phyloP scores from a whole-genome alignment of 2,113 vertebrate genomes.

The Dipodomys ordii region DNA sequence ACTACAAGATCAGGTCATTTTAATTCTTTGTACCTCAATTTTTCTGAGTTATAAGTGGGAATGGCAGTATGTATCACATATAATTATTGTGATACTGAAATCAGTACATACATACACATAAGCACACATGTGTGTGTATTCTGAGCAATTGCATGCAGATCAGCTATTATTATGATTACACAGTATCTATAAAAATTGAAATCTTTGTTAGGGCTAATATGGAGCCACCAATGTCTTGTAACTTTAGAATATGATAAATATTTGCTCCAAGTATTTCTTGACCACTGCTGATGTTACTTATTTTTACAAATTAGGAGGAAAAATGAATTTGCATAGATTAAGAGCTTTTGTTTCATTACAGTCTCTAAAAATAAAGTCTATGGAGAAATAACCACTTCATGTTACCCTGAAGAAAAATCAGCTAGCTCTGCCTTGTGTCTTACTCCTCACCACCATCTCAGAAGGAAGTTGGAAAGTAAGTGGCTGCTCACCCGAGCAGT shows the following conservation, averaged over 20 bases:
- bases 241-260: not conserved
- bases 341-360: not conserved
- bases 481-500: not conserved
- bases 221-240: not conserved
- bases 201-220: not conserved
- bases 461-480: too few species aligned
- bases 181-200: not conserved
- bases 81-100: not conserved
- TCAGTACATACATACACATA: not conserved
- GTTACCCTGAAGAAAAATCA: not conserved
- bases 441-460: too few species aligned
- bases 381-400: not conserved
- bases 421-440: not conserved
- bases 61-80: not conserved
- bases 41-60: not conserved
- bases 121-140: not conserved
- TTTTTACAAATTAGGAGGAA: not conserved
- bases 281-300: not conserved
- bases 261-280: not conserved
- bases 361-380: not conserved
- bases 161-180: not conserved
- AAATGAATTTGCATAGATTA: not conserved
- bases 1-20: not conserved
- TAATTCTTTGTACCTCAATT: not conserved
- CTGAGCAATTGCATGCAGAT: not conserved